A percentile compares a stretch with the other conserved stretches of the same genome.
phyloP scores from a whole-genome alignment of 2,888 invertebrate genomes.

The Sycophila texana region DNA sequence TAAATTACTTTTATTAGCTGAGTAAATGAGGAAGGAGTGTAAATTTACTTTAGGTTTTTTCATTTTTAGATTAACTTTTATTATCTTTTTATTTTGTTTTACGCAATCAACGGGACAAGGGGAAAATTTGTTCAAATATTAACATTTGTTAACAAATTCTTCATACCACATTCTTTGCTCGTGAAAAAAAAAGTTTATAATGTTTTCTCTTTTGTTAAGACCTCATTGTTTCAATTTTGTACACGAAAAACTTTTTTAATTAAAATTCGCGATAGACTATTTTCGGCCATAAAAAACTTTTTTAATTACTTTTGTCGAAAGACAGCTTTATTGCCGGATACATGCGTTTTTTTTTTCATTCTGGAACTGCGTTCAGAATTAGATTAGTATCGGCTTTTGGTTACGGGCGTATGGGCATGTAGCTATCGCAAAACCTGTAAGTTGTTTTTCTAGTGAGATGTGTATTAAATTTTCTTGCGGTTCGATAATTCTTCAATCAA shows the following conservation, averaged over 20 bases:
- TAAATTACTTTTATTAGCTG: background rate
- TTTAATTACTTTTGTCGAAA: background rate
- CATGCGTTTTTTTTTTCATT: slow-evolving; percentile 8
- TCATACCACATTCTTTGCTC: too few relatives aligned
- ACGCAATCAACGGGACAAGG: too few relatives aligned
- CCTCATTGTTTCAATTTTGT: background rate
- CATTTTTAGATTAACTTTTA: too few relatives aligned
- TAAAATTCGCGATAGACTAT: slow-evolving; percentile 6
- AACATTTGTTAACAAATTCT: too few relatives aligned
- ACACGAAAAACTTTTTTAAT: background rate
- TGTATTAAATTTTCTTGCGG: too few relatives aligned
- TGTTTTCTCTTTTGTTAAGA: background rate
- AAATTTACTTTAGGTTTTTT: too few relatives aligned
- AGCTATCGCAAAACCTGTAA: too few relatives aligned
- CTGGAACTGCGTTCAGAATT: slow-evolving; percentile 6
- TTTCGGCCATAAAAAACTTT: slow-evolving; percentile 12
- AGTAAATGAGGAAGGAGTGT: background rate
- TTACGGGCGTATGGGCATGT: too few relatives aligned
- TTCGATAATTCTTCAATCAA: too few relatives aligned
- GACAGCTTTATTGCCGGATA: slow-evolving; percentile 11
- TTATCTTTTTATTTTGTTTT: too few relatives aligned
- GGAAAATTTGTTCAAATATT: too few relatives aligned
- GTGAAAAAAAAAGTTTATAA: background rate
- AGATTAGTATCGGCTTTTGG: slow-evolving; percentile 20
- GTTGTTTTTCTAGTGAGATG: too few relatives aligned